A percentile compares a stretch with the other conserved stretches of the same genome.
Conservation (phyloP, 2,113 vertebrate genomes). For the Zeus faber region DNA sequence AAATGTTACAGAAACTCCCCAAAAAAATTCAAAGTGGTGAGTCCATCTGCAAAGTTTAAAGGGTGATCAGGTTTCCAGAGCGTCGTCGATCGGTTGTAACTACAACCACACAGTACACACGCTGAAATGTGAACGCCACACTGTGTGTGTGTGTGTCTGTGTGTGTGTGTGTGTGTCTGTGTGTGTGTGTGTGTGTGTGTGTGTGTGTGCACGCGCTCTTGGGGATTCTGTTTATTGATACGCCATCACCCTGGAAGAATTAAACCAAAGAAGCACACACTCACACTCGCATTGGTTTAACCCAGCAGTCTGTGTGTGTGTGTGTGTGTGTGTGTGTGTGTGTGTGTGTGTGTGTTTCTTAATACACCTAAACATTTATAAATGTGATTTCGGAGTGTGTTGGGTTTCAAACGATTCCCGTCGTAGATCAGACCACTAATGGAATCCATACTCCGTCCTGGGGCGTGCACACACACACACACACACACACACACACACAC, state of each 20-base stretch:
- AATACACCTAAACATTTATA: slow-evolving; percentile 83
- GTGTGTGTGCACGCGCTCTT: slow-evolving; percentile 16
- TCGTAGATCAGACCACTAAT: slow-evolving; percentile 67
- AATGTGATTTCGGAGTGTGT: slow-evolving; percentile 82
- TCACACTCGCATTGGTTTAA: slow-evolving; percentile 32
- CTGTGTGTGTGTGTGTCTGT: not conserved
- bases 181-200: slow-evolving; percentile 10
- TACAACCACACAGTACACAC: slow-evolving; percentile 36
- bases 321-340: not conserved
- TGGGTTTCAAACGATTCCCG: slow-evolving; percentile 78
- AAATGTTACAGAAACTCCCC: too few relatives aligned
- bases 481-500: too few relatives aligned
- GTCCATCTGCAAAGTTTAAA: slow-evolving; percentile 55
- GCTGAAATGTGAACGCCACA: not conserved
- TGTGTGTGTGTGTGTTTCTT: slow-evolving; percentile 63
- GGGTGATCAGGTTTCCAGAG: slow-evolving; percentile 61
- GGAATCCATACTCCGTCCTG: slow-evolving; percentile 68
- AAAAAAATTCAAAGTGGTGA: too few relatives aligned
- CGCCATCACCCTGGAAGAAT: slow-evolving; percentile 62
- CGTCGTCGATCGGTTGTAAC: slow-evolving; percentile 64
- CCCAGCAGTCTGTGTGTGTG: slow-evolving; percentile 9
- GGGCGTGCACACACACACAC: slow-evolving; percentile 13
- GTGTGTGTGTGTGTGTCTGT: not conserved
- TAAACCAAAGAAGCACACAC: slow-evolving; percentile 41
- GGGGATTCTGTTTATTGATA: slow-evolving; percentile 65